Percentiles rank a stretch among this genome's conserved stretches.
phyloP scores from a whole-genome alignment of 2,888 invertebrate species.

The Lepidocyrtinus sp. region DNA sequence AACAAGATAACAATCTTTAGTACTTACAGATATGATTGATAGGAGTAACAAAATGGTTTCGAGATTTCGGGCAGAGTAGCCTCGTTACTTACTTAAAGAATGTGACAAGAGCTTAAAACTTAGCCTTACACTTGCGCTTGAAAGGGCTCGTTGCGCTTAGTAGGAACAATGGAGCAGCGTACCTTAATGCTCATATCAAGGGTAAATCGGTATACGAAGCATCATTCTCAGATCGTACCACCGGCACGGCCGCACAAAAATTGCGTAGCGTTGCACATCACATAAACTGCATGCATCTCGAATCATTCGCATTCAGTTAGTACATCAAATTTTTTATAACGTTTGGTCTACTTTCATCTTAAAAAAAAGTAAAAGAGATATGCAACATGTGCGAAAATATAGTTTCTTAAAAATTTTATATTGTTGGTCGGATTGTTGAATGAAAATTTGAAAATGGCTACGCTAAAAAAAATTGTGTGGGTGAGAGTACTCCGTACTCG shows the following conservation, averaged over 20 bases:
- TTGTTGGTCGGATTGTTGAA: neutral
- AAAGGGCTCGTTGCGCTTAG: neutral
- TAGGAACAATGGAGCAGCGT: neutral
- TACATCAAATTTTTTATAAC: neutral
- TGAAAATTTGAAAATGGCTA: no score
- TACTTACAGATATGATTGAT: conserved; percentile 9
- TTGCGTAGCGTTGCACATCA: neutral
- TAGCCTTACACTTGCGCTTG: neutral
- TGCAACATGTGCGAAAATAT: neutral
- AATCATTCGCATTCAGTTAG: neutral
- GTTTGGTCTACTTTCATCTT: conserved; percentile 39
- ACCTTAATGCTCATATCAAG: neutral
- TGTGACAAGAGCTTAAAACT: conserved; percentile 1
- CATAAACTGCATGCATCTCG: neutral
- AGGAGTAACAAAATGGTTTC: neutral
- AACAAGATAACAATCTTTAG: neutral
- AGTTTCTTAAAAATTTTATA: neutral
- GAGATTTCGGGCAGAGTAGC: neutral
- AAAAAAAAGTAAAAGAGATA: conserved; percentile 14
- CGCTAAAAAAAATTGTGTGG: no score
- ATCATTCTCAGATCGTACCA: neutral
- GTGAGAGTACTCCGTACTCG: neutral
- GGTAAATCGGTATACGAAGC: neutral
- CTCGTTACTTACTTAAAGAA: conserved; percentile 12
- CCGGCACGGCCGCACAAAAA: neutral